Conservation (phyloP, 2,113 vertebrate genomes). For the Hemiscyllium ocellatum region DNA sequence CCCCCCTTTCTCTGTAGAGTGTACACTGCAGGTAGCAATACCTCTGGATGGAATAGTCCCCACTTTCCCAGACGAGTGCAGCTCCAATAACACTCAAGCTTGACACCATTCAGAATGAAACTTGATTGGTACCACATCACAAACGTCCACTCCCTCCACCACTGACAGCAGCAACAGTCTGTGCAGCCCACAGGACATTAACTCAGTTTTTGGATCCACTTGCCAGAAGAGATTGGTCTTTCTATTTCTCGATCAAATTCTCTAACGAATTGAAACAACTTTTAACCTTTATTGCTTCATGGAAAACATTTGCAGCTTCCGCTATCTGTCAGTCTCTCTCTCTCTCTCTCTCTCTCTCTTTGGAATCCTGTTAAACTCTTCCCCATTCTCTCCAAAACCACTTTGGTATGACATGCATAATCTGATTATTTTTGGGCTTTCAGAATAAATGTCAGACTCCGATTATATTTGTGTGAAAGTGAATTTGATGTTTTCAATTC, state of each 20-base stretch:
- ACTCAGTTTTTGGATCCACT: background rate
- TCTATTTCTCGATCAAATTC: background rate
- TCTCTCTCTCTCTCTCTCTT: background rate
- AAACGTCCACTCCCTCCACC: background rate
- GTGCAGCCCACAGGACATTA: background rate
- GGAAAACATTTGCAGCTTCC: background rate
- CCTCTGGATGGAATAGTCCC: background rate
- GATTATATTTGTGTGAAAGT: background rate
- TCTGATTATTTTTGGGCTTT: background rate
- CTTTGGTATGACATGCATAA: background rate
- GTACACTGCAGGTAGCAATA: background rate
- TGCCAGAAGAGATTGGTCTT: background rate
- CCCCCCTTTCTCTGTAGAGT: background rate
- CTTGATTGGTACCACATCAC: background rate
- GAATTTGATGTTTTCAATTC: conserved; percentile 23
- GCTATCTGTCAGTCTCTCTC: background rate
- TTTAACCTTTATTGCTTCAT: background rate
- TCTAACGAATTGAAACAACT: background rate
- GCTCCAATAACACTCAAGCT: background rate
- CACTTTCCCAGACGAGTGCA: background rate
- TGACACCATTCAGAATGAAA: background rate
- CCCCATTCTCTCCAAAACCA: background rate
- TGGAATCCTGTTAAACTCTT: background rate
- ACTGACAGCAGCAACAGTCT: background rate
- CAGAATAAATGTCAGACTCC: too few species aligned